phyloP scores from a whole-genome alignment of 2,888 invertebrate genomes.

The Xestia xanthographa region DNA sequence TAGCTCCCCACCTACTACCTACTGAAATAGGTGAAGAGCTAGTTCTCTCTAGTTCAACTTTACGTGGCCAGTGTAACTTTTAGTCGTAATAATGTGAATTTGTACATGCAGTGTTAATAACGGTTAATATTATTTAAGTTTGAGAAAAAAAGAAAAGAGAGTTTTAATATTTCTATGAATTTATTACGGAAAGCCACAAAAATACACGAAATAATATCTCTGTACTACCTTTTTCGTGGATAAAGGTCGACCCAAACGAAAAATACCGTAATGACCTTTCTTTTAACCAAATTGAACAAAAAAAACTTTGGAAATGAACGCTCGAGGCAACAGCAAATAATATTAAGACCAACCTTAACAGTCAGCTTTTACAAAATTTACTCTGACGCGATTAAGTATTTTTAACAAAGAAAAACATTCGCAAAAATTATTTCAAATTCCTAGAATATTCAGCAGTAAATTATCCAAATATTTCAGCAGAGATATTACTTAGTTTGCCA shows the following conservation, averaged over 20 bases:
- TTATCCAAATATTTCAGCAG: conserved; percentile 35
- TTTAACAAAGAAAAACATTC: conserved; percentile 28
- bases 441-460: conserved; percentile 20
- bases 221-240: conserved; percentile 8
- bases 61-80: not conserved
- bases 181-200: not conserved
- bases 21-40: not conserved
- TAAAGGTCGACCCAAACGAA: conserved; percentile 30
- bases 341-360: conserved; percentile 25
- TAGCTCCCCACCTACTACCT: not conserved
- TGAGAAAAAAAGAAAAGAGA: not conserved
- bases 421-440: conserved; percentile 5
- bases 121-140: not conserved
- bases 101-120: not conserved
- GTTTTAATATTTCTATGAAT: not conserved
- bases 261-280: conserved; percentile 27
- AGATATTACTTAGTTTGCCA: conserved; percentile 32
- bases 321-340: conserved; percentile 42
- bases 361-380: conserved; percentile 41
- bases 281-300: conserved; percentile 8
- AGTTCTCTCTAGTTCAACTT: conserved; percentile 1
- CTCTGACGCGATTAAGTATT: conserved; percentile 25
- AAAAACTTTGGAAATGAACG: conserved; percentile 27
- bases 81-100: not conserved
- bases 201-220: not conserved